phyloP scores from a whole-genome alignment of 2,888 invertebrate genomes.

The Agrotis clavis region DNA sequence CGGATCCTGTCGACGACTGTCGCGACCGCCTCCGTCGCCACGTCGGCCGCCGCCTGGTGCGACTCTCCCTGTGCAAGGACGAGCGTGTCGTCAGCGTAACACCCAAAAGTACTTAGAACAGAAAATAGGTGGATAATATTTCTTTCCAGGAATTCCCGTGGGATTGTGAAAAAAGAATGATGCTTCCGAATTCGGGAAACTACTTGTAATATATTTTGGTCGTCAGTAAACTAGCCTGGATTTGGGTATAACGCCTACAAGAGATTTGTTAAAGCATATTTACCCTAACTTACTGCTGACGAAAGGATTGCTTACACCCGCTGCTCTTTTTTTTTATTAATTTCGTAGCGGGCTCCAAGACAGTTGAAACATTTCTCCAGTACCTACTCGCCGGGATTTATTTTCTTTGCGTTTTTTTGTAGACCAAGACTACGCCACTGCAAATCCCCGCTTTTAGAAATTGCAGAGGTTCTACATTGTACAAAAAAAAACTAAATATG shows the following conservation, averaged over 20 bases:
- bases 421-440: too few species aligned
- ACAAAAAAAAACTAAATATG: not conserved
- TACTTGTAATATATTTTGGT: slow-evolving; percentile 8
- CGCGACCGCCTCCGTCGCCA: too few species aligned
- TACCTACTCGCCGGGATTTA: not conserved
- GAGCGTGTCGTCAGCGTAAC: too few species aligned
- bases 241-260: slow-evolving; percentile 6
- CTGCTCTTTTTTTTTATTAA: not conserved
- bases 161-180: slow-evolving; percentile 27
- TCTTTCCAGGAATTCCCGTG: slow-evolving; percentile 20
- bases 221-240: not conserved
- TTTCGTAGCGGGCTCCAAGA: slow-evolving; percentile 1
- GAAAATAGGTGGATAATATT: slow-evolving; percentile 21
- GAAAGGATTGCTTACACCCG: not conserved
- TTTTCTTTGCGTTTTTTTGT: not conserved
- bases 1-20: too few species aligned
- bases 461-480: not conserved
- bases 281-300: not conserved
- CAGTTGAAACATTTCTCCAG: not conserved
- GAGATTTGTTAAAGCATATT: not conserved
- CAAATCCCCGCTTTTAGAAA: not conserved
- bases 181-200: slow-evolving; percentile 14
- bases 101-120: slow-evolving; percentile 14
- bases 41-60: too few species aligned
- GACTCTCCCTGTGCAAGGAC: too few species aligned